A percentile compares a stretch with the other conserved stretches of the same genome.
Evolutionary conservation across 1,140 invertebrate genomes (phyloP).

Genomic region (Drosophila kohkoa): DNA sequence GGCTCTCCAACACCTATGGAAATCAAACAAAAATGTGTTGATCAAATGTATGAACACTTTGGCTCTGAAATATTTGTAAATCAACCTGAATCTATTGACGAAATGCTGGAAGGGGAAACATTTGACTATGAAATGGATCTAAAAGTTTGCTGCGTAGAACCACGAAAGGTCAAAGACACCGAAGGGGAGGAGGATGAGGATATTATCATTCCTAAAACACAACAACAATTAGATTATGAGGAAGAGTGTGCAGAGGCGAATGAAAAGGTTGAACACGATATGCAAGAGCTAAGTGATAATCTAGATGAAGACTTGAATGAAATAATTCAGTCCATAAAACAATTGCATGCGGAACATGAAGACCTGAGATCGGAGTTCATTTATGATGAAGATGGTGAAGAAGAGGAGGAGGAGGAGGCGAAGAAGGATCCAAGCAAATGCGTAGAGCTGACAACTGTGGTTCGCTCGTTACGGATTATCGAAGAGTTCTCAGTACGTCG

Average conservation of each 20-base stretch:
- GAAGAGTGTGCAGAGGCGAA: slow-evolving; percentile 49
- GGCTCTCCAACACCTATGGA: slow-evolving; percentile 13
- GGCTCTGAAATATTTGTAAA: slow-evolving; percentile 3
- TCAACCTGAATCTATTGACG: slow-evolving; percentile 11
- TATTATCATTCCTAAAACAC: slow-evolving; percentile 18
- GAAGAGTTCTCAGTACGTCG: slow-evolving; percentile 41
- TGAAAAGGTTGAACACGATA: slow-evolving; percentile 55
- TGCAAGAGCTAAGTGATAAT: slow-evolving; percentile 56
- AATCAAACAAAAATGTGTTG: slow-evolving; percentile 34
- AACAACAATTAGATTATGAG: slow-evolving; percentile 47
- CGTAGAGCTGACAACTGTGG: slow-evolving; percentile 18
- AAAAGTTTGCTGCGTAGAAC: slow-evolving; percentile 10
- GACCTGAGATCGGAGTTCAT: not conserved
- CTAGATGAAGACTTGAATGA: slow-evolving; percentile 62
- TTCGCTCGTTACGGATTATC: slow-evolving; percentile 26
- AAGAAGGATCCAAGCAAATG: slow-evolving; percentile 5
- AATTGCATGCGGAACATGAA: not conserved
- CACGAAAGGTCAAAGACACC: not conserved
- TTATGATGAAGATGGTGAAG: slow-evolving; percentile 9
- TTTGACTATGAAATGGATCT: slow-evolving; percentile 6
- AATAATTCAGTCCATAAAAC: slow-evolving; percentile 8
- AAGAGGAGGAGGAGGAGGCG: slow-evolving; percentile 31
- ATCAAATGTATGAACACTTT: slow-evolving; percentile 50
- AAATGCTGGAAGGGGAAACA: slow-evolving; percentile 10
- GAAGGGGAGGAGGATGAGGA: slow-evolving; percentile 12